These are phyloP conservation scores for Grus americana DNA, from an alignment of 2,113 vertebrate genomes.

Conservation along the genomic window DNA sequence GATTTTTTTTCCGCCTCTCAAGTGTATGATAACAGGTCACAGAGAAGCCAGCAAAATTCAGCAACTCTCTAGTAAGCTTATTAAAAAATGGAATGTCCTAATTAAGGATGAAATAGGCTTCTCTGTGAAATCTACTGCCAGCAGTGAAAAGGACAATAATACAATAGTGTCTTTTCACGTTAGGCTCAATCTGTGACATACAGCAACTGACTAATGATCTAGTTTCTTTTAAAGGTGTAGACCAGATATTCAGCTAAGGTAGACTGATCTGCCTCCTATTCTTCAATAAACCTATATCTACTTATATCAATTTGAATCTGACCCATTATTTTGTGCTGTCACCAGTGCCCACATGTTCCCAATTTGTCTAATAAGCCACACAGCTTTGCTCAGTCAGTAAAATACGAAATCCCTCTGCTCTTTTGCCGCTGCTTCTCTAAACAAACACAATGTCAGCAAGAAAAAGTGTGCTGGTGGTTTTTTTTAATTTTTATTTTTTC, in stretches of 20 bases:
- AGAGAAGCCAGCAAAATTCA: not conserved
- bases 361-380: conserved; percentile 53
- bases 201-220: not conserved
- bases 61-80: not conserved
- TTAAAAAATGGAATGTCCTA: not conserved
- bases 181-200: not conserved
- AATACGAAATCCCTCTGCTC: conserved; percentile 35
- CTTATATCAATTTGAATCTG: not conserved
- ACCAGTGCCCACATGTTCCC: not conserved
- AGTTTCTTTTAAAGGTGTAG: not conserved
- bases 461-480: not conserved
- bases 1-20: not conserved
- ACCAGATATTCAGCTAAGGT: not conserved
- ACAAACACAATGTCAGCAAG: not conserved
- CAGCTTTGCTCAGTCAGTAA: conserved; percentile 21
- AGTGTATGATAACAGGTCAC: not conserved
- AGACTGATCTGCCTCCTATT: not conserved
- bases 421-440: conserved; percentile 37
- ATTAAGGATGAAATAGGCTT: not conserved
- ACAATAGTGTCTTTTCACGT: not conserved
- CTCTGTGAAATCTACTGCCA: not conserved
- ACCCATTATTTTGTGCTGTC: not conserved
- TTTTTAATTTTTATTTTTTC: not conserved
- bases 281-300: not conserved
- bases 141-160: not conserved